Evolutionary conservation across 1,140 invertebrate genomes (phyloP).

Genomic region (Papilio polyxenes): DNA sequence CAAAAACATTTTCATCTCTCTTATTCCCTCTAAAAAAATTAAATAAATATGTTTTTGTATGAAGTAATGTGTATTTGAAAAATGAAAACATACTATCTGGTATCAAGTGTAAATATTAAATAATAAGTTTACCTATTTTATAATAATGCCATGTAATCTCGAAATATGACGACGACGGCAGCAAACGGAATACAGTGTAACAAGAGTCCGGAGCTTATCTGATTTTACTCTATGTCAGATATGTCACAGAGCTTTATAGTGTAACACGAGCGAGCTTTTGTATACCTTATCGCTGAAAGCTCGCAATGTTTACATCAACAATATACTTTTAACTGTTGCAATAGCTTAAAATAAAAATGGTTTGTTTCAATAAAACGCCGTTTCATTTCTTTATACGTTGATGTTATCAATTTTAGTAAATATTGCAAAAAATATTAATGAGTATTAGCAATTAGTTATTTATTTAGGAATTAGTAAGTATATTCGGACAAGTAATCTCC

Average conservation of each 20-base stretch:
- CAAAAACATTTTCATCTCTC: background rate
- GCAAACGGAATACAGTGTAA: background rate
- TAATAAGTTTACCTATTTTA: background rate
- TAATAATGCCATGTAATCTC: background rate
- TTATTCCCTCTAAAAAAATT: no score
- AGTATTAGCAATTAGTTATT: no score
- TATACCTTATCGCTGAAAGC: conserved; percentile 2
- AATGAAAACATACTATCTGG: no score
- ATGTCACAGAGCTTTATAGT: conserved; percentile 13
- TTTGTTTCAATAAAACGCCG: no score
- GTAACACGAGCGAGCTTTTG: conserved; percentile 12
- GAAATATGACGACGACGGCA: background rate
- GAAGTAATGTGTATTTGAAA: no score
- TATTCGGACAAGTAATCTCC: no score
- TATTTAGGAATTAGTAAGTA: no score
- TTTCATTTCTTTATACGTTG: no score
- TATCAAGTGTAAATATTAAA: background rate
- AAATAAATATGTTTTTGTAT: no score
- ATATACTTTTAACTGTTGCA: conserved; percentile 1
- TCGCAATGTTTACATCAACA: conserved; percentile 10
- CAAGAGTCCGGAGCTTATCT: conserved; percentile 16
- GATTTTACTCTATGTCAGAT: background rate
- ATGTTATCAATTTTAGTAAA: no score
- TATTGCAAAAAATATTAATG: no score
- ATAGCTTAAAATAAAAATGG: background rate